Percentiles rank a stretch among this genome's conserved stretches.
Evolutionary conservation across 2,113 vertebrate genomes (phyloP).

Genomic region (Nyctibius bracteatus): DNA sequence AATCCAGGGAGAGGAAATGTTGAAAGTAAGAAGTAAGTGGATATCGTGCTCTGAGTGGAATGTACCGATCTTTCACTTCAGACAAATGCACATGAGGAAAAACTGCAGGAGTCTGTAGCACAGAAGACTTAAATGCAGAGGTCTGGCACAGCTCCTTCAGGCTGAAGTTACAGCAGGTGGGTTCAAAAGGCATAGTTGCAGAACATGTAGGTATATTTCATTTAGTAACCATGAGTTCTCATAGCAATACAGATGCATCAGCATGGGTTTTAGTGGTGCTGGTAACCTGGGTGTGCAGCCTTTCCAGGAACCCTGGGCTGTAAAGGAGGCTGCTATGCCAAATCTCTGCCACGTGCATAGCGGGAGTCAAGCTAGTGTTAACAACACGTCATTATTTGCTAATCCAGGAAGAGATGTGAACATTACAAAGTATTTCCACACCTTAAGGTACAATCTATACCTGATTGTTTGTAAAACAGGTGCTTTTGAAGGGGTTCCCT

Average conservation of each 20-base stretch:
- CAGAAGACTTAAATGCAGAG: not conserved
- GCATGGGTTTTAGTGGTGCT: not conserved
- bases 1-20: not conserved
- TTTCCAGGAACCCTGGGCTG: not conserved
- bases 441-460: not conserved
- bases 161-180: not conserved
- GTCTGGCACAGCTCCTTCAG: not conserved
- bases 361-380: not conserved
- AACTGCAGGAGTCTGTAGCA: not conserved
- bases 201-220: not conserved
- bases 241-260: not conserved
- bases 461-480: not conserved
- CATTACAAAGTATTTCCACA: not conserved
- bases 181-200: not conserved
- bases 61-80: not conserved
- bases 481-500: not conserved
- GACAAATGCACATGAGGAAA: not conserved
- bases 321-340: not conserved
- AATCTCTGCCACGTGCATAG: not conserved
- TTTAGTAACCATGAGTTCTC: not conserved
- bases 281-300: rapidly evolving
- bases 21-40: not conserved
- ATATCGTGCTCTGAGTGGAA: not conserved
- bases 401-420: not conserved
- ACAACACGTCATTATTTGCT: not conserved